Evolutionary conservation across 2,888 invertebrate genomes (phyloP).

Genomic region (Chalcis sispes): DNA sequence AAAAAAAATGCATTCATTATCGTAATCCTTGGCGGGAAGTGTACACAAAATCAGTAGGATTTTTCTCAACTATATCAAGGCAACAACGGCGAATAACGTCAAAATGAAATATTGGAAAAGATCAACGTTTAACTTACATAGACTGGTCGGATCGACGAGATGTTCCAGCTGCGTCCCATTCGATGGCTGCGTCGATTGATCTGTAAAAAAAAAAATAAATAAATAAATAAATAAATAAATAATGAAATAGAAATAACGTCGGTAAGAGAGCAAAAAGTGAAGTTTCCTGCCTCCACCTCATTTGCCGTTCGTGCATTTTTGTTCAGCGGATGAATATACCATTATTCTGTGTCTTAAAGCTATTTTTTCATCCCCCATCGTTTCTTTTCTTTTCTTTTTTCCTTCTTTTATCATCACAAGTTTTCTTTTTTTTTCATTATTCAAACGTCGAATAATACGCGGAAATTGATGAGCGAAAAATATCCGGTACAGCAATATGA

Average conservation of each 20-base stretch:
- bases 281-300: neutral
- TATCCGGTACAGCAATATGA: neutral
- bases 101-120: slow-evolving; percentile 39
- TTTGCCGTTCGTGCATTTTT: slow-evolving; percentile 1
- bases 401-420: neutral
- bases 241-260: slow-evolving; percentile 1
- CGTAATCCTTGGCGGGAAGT: no score
- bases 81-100: no score
- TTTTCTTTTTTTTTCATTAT: neutral
- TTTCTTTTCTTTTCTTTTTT: neutral
- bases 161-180: slow-evolving; percentile 64
- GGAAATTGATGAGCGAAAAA: neutral
- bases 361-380: neutral
- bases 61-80: no score
- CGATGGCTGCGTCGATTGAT: slow-evolving; percentile 53
- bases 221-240: no score
- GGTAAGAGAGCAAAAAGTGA: neutral
- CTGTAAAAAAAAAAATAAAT: slow-evolving; percentile 41
- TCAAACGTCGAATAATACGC: slow-evolving; percentile 6
- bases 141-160: slow-evolving; percentile 57
- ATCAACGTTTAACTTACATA: slow-evolving; percentile 60
- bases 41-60: no score
- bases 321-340: neutral
- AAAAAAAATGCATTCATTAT: no score
- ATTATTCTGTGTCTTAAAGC: no score